Conservation (phyloP, 2,113 vertebrate genomes). For the Sinocyclocheilus anshuiensis region DNA sequence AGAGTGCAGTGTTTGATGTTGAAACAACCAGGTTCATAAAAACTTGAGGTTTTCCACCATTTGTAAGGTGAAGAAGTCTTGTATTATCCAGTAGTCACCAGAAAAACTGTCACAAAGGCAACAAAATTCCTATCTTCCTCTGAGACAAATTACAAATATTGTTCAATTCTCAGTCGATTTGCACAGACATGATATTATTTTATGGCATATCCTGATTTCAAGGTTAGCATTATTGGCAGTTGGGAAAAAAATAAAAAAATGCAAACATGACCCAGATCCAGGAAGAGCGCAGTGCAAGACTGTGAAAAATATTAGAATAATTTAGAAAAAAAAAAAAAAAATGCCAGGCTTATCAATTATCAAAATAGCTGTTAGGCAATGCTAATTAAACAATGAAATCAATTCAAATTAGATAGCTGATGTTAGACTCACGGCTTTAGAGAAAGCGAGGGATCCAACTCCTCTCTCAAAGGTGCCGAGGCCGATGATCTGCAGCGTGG, state of each 20-base stretch:
- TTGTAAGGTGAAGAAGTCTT: neutral
- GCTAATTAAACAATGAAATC: neutral
- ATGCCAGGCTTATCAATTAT: no score
- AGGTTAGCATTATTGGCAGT: neutral
- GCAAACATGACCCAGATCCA: neutral
- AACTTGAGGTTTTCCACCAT: neutral
- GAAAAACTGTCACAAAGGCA: no score
- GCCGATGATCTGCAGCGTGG: slow-evolving; percentile 88
- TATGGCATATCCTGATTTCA: neutral
- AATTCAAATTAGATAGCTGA: neutral
- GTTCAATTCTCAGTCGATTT: neutral
- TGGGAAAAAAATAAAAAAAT: neutral
- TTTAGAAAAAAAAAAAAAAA: no score
- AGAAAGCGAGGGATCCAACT: slow-evolving; percentile 93
- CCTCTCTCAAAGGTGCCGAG: slow-evolving; percentile 94
- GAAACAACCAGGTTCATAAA: neutral
- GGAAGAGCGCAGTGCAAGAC: no score
- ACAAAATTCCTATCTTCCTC: no score
- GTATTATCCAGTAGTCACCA: no score
- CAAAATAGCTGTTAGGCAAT: neutral
- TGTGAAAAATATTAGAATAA: no score
- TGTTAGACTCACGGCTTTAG: slow-evolving; percentile 88
- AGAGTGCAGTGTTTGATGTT: neutral
- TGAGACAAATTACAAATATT: no score
- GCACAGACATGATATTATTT: neutral